These are phyloP conservation scores for Halictus quadricinctus DNA, from an alignment of 2,888 invertebrate species.

Conservation along the genomic window DNA sequence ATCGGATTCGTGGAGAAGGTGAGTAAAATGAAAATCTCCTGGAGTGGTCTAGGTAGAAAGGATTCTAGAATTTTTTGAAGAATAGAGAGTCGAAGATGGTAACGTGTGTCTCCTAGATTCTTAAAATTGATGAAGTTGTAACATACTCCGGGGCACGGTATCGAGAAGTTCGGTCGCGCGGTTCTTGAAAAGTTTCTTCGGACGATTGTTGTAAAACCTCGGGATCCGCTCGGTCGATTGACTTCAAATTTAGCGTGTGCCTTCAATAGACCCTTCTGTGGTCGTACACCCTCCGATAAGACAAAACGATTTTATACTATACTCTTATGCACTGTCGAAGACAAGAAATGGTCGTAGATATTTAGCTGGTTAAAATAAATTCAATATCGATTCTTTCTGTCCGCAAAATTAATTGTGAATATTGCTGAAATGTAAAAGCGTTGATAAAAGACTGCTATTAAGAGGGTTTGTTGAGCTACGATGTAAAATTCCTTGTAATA, in stretches of 20 bases:
- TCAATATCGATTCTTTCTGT: background rate
- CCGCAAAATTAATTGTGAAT: no score
- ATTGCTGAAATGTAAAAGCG: no score
- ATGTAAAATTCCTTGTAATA: background rate
- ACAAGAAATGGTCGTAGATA: background rate
- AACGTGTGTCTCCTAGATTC: background rate
- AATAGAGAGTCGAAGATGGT: background rate
- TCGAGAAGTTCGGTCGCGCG: background rate
- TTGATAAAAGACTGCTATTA: no score
- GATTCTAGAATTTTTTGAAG: background rate
- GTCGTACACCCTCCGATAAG: background rate
- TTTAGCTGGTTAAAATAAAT: background rate
- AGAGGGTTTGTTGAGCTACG: background rate
- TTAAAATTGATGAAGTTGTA: slow-evolving; percentile 5
- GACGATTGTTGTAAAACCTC: background rate
- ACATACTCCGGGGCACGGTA: background rate
- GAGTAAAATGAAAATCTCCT: background rate
- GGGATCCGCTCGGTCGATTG: background rate
- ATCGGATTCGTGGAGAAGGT: slow-evolving; percentile 1
- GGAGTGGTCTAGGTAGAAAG: background rate
- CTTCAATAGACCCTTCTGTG: background rate
- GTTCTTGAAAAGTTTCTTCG: background rate
- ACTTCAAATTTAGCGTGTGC: background rate
- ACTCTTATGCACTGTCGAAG: background rate
- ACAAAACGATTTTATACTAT: background rate